Conservation (phyloP, 2,888 invertebrate species). For the Limnephilus auricula region DNA sequence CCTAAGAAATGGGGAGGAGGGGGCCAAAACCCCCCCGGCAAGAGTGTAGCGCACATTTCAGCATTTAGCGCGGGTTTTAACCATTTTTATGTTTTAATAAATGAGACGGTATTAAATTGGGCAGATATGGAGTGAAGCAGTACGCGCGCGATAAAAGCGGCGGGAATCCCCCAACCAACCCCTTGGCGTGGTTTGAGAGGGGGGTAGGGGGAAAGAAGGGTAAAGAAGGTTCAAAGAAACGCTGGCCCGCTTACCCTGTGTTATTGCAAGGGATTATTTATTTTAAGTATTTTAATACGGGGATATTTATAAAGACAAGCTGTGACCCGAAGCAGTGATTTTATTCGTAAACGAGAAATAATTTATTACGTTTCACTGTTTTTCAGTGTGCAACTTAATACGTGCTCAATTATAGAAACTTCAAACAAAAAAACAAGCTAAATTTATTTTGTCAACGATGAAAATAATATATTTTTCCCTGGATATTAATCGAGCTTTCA, state of each 20-base stretch:
- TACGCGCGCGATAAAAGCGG: constrained; percentile 62
- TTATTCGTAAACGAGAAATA: constrained; percentile 19
- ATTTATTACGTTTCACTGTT: constrained; percentile 13
- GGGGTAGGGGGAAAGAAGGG: constrained; percentile 16
- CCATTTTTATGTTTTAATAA: constrained; percentile 67
- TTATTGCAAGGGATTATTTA: constrained; percentile 56
- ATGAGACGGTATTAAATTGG: constrained; percentile 66
- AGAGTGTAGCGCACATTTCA: constrained; percentile 63
- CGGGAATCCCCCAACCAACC: constrained; percentile 32
- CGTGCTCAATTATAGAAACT: background rate
- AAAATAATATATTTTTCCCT: background rate
- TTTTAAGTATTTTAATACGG: constrained; percentile 55
- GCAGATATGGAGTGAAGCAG: constrained; percentile 65
- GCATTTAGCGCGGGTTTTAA: constrained; percentile 66
- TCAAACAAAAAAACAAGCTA: no score
- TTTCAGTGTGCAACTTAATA: background rate
- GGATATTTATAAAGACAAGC: constrained; percentile 47
- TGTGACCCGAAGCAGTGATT: constrained; percentile 41
- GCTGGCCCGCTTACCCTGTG: constrained; percentile 40
- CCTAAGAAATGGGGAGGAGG: constrained; percentile 38
- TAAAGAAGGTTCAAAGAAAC: constrained; percentile 48
- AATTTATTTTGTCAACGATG: no score
- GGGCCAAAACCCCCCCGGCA: constrained; percentile 12
- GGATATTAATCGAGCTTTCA: background rate
- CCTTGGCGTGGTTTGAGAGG: constrained; percentile 6